Percentiles rank a stretch among this genome's conserved stretches.
Evolutionary conservation across 2,797 vertebrate species (phyloP).

Genomic region (Crax fasciolata): DNA sequence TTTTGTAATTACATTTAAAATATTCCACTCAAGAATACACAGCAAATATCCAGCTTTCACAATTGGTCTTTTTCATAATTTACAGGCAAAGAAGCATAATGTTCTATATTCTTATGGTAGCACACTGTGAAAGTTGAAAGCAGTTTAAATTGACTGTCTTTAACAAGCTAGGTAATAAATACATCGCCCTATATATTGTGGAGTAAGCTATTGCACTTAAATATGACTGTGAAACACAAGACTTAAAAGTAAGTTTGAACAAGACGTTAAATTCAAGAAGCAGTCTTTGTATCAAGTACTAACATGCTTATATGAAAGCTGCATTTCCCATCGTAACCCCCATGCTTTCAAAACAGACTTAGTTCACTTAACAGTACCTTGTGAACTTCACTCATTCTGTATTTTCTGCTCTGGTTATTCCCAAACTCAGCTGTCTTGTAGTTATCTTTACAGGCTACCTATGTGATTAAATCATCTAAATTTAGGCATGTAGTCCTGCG

Average conservation of each 20-base stretch:
- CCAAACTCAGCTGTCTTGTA: neutral
- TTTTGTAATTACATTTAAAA: neutral
- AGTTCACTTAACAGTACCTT: neutral
- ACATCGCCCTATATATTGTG: neutral
- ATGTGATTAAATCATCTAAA: neutral
- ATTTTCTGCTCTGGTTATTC: conserved; percentile 6
- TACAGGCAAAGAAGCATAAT: neutral
- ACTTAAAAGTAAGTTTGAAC: neutral
- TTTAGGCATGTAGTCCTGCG: neutral
- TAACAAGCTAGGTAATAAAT: neutral
- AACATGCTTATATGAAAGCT: neutral
- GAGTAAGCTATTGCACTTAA: neutral
- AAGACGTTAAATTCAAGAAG: neutral
- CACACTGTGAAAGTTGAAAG: neutral
- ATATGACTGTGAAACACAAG: neutral
- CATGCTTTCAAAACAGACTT: neutral
- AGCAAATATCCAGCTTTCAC: neutral
- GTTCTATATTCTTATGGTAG: neutral
- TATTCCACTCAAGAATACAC: neutral
- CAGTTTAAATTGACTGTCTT: neutral
- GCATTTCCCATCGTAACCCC: neutral
- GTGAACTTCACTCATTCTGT: neutral
- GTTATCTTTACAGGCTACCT: neutral
- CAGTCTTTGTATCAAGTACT: neutral
- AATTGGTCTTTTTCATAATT: neutral